Conservation (phyloP, 2,113 vertebrate genomes). For the Macroglossus sobrinus region DNA sequence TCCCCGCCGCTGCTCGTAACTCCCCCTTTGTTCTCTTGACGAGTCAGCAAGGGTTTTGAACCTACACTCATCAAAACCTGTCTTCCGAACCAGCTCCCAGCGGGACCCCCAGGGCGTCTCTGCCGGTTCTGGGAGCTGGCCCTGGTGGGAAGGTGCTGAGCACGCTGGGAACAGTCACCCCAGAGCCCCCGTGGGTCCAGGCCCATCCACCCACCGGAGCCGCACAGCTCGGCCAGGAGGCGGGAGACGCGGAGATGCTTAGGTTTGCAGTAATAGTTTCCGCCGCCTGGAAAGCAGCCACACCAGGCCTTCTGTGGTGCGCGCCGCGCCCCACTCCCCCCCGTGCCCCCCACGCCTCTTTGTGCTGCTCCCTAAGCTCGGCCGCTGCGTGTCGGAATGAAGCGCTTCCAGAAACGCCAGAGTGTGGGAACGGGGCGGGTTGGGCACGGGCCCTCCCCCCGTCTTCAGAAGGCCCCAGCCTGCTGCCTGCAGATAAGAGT, state of each 20-base stretch:
- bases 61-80: neutral
- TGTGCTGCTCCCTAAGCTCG: conserved; percentile 69
- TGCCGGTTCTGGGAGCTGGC: neutral
- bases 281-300: neutral
- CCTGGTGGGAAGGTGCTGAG: neutral
- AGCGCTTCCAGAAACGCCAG: conserved; percentile 35
- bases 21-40: neutral
- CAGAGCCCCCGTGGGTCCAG: neutral
- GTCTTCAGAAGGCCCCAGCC: conserved; percentile 84
- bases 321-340: neutral
- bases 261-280: neutral
- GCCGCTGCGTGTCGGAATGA: conserved; percentile 24
- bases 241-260: neutral
- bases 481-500: conserved; percentile 96
- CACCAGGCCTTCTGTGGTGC: neutral
- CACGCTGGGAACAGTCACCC: neutral
- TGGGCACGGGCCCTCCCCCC: conserved; percentile 85
- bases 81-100: neutral
- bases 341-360: too few relatives aligned
- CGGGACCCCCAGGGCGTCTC: neutral
- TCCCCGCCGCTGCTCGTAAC: neutral
- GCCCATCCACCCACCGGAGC: neutral
- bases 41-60: neutral
- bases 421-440: conserved; percentile 86
- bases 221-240: neutral